Base-by-base conservation (phyloP, 2,888 invertebrate genomes). In the Noctua pronuba region DNA sequence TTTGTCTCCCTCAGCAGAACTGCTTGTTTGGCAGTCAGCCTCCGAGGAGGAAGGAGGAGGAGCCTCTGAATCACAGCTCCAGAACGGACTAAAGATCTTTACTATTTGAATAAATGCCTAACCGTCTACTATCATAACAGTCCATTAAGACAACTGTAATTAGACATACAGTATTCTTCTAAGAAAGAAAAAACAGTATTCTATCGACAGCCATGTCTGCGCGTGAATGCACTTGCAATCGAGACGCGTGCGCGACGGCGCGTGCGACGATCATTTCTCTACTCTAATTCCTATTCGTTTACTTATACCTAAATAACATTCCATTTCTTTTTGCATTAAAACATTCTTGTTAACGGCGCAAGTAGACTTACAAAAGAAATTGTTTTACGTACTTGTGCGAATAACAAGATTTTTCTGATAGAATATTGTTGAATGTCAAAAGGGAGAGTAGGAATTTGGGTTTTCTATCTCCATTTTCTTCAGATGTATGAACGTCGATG, bases 251-350 rank as follows among this genome's bases (percentile, higher is more conserved):
- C 77, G 88, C 89, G 83, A n/a, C 49, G 78, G 79, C 75, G 88
- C 89, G 80, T 88, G 81, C 75, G 64, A 75, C 78, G 31, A 72
- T 82, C 77, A 87, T 89, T 89, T 88, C 88, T 88, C 84, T 86
- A 88, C 82, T 84, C 87, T 72, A 86, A 83, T 89, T 87, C 73
- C 69, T 80, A 86, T 80, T 81, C 68, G 72, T 73, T 84, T 49
- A 62, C 66, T 72, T 82, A 67, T 80, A 8, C 38, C 38, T 38
- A 72, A 85, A 80, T 74, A 73, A 69, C 81, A 77, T 82, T 82
- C 67, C 58, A 86, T 83, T 79, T 75, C 35, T 85, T 82, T 74
- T 65, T 58, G 38, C 60, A 65, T 35, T 72, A 31, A 52, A 72
- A 72, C n/a, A 38, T 52, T 67, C 58, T 79, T 79, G 66, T 31